phyloP scores from a whole-genome alignment of 2,113 vertebrate genomes.

The Limanda limanda region DNA sequence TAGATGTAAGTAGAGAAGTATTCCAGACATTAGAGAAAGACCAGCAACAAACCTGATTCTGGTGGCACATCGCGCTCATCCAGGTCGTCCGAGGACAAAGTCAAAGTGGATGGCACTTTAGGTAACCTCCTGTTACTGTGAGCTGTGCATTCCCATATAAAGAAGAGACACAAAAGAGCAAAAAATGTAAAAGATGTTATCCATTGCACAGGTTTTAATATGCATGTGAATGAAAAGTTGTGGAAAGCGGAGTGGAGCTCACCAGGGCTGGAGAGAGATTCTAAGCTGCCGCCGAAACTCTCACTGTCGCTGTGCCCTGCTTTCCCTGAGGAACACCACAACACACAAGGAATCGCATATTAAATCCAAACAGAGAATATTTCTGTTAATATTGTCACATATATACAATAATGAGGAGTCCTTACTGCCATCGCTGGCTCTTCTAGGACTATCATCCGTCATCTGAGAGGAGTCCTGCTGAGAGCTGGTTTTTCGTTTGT shows the following conservation, averaged over 20 bases:
- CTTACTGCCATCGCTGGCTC: slow-evolving; percentile 70
- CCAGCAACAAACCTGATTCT: slow-evolving; percentile 75
- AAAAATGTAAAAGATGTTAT: background rate
- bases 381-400: background rate
- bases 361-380: background rate
- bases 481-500: slow-evolving; percentile 75
- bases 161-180: slow-evolving; percentile 24
- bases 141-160: slow-evolving; percentile 9
- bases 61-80: slow-evolving; percentile 86
- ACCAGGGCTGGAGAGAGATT: slow-evolving; percentile 92
- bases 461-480: slow-evolving; percentile 52
- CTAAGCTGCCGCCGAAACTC: slow-evolving; percentile 85
- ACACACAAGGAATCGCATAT: slow-evolving; percentile 2
- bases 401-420: background rate
- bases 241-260: background rate
- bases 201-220: background rate
- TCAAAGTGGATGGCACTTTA: slow-evolving; percentile 84
- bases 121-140: slow-evolving; percentile 70
- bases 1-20: background rate
- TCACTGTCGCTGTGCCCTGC: slow-evolving; percentile 84
- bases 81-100: slow-evolving; percentile 89
- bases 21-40: background rate
- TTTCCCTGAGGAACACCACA: slow-evolving; percentile 67
- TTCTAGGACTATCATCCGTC: slow-evolving; percentile 69
- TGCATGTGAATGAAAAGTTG: slow-evolving; percentile 2